phyloP scores from a whole-genome alignment of 2,113 vertebrate species.

The Oceanodroma tethys region DNA sequence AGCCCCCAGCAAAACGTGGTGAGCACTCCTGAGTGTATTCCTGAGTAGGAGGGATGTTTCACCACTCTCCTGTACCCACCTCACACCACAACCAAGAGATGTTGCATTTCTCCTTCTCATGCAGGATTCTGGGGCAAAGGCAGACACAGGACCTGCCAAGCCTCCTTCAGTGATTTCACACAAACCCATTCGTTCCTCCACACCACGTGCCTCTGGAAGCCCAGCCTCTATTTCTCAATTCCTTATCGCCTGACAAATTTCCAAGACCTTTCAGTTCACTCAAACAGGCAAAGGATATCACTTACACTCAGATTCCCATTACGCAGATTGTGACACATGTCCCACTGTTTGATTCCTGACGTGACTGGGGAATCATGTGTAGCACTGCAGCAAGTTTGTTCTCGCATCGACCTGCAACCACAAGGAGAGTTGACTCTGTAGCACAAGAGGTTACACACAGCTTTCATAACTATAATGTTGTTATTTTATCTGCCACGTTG shows the following conservation, averaged over 20 bases:
- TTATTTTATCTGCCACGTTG: not conserved
- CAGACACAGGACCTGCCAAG: not conserved
- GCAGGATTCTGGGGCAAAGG: not conserved
- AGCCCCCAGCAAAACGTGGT: not conserved
- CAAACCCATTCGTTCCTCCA: accelerated
- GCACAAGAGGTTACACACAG: not conserved
- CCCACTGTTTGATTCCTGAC: not conserved
- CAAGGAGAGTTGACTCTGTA: not conserved
- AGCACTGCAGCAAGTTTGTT: not conserved
- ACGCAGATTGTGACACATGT: not conserved
- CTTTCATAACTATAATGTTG: not conserved
- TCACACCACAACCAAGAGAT: not conserved
- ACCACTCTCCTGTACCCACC: not conserved
- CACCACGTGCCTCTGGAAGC: not conserved
- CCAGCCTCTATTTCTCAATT: not conserved
- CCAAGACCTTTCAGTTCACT: not conserved
- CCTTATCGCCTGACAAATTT: not conserved
- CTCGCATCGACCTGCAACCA: not conserved
- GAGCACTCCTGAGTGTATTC: not conserved
- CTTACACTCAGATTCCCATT: not conserved
- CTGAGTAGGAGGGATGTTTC: not conserved
- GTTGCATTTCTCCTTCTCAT: not conserved
- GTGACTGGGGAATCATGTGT: not conserved
- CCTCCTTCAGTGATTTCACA: not conserved
- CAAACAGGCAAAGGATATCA: not conserved